These are phyloP conservation scores for Scophthalmus maximus DNA, from an alignment of 2,113 vertebrate genomes.

Conservation along the genomic window DNA sequence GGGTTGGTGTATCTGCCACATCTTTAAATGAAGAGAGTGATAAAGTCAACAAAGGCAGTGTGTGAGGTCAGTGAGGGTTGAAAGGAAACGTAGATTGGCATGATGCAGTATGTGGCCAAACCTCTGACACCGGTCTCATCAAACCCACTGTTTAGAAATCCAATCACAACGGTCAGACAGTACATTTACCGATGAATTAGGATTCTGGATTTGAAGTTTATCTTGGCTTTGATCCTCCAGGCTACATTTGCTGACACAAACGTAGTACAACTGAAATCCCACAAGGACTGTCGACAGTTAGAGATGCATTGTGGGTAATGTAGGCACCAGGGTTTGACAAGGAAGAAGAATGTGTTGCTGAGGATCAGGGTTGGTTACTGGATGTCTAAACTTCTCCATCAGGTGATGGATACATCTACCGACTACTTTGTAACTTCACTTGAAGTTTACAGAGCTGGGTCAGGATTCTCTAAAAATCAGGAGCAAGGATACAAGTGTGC, in stretches of 20 bases:
- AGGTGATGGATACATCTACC: neutral
- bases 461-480: neutral
- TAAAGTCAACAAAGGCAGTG: neutral
- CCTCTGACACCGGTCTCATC: neutral
- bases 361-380: neutral
- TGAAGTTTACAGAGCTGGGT: no score
- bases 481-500: neutral
- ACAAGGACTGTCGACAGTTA: neutral
- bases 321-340: neutral
- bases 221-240: neutral
- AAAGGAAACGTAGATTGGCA: neutral
- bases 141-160: neutral
- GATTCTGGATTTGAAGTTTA: neutral
- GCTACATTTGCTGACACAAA: neutral
- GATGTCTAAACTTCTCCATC: neutral
- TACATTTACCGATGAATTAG: no score
- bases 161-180: no score
- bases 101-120: no score
- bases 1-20: conserved; percentile 5
- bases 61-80: conserved; percentile 5
- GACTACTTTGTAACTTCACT: neutral
- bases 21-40: conserved; percentile 6
- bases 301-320: neutral
- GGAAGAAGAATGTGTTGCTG: neutral
- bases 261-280: neutral